Conservation (phyloP, 2,113 vertebrate genomes). For the Pungitius pungitius region DNA sequence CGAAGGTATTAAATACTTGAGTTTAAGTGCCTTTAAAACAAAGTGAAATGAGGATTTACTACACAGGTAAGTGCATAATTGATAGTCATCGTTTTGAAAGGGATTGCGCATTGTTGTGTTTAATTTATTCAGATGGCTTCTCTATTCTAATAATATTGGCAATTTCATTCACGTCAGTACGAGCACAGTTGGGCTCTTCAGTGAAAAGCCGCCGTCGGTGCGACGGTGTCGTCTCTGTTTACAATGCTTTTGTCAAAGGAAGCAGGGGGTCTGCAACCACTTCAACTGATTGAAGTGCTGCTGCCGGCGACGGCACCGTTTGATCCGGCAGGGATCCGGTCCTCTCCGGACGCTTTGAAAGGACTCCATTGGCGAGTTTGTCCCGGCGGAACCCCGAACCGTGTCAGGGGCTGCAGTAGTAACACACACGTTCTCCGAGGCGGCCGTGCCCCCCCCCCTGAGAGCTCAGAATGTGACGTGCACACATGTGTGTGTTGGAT, state of each 20-base stretch:
- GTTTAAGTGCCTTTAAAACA: slow-evolving; percentile 9
- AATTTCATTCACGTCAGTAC: slow-evolving; percentile 31
- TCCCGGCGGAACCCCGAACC: slow-evolving; percentile 13
- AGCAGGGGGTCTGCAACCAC: slow-evolving; percentile 6
- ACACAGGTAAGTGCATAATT: not conserved
- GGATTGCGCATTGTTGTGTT: not conserved
- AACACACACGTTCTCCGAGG: not conserved
- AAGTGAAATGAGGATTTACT: slow-evolving; percentile 4
- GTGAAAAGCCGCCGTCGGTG: not conserved
- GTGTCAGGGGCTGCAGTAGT: slow-evolving; percentile 24
- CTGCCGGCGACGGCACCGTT: slow-evolving; percentile 24
- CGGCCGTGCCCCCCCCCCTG: not conserved
- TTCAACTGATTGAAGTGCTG: slow-evolving; percentile 21
- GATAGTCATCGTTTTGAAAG: not conserved
- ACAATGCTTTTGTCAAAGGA: slow-evolving; percentile 9
- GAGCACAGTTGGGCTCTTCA: slow-evolving; percentile 41
- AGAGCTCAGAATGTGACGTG: not conserved
- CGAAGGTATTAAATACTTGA: not conserved
- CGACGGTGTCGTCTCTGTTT: slow-evolving; percentile 9
- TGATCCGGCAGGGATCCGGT: slow-evolving; percentile 49
- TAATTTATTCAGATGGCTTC: not conserved
- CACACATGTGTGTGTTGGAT: not conserved
- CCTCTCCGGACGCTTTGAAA: slow-evolving; percentile 39
- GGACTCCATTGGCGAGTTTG: slow-evolving; percentile 15
- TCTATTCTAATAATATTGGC: not conserved